Conservation (phyloP, 2,113 vertebrate genomes). For the Meles meles region DNA sequence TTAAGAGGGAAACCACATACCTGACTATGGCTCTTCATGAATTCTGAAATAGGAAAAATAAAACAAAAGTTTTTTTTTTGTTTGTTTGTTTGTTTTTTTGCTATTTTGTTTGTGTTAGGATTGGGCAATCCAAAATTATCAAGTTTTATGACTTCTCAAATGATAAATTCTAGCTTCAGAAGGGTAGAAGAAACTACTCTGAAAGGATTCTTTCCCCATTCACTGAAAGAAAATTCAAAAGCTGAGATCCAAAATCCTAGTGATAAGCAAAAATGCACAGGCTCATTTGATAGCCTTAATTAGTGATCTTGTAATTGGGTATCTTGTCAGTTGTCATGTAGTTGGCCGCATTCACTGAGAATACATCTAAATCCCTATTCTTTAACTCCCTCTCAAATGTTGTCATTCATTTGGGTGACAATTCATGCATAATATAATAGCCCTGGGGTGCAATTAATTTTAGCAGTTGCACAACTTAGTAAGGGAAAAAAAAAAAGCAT, state of each 20-base stretch:
- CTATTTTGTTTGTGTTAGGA: neutral
- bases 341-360: conserved; percentile 55
- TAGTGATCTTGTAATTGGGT: conserved; percentile 71
- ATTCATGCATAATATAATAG: conserved; percentile 75
- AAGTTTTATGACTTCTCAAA: neutral
- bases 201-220: neutral
- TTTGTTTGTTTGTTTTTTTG: neutral
- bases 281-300: conserved; percentile 72
- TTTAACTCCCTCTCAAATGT: conserved; percentile 63
- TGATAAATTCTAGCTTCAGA: neutral
- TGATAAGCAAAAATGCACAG: conserved; percentile 39
- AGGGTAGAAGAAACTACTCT: neutral
- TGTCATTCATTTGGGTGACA: conserved; percentile 68
- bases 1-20: neutral
- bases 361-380: conserved; percentile 65
- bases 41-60: neutral
- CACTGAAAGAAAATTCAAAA: conserved; percentile 44
- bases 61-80: neutral
- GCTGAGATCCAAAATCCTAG: conserved; percentile 24
- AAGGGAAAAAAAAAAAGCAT: conserved; percentile 50
- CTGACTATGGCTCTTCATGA: neutral
- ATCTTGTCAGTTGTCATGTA: conserved; percentile 66
- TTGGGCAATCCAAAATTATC: neutral
- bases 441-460: conserved; percentile 77
- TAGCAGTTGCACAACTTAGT: conserved; percentile 73